Conservation (phyloP, 37 sponge, comb jelly and placozoan species). For the Spongilla lacustris region DNA sequence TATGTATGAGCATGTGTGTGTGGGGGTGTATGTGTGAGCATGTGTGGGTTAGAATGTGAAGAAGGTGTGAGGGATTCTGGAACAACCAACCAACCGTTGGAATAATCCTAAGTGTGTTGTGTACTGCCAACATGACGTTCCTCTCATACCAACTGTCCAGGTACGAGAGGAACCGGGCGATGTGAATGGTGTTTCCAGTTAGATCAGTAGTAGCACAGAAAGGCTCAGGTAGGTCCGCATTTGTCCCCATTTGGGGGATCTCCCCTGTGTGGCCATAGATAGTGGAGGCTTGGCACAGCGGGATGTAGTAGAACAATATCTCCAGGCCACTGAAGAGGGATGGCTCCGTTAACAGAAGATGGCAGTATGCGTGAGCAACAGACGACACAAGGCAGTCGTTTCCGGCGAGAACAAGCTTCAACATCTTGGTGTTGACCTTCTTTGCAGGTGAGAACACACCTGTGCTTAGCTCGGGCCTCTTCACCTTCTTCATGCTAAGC, state of each 20-base stretch:
- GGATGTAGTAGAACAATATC: conserved; percentile 75
- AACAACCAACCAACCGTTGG: conserved; percentile 83
- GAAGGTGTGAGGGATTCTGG: too few species aligned
- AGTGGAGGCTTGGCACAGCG: conserved; percentile 53
- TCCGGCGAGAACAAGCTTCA: conserved; percentile 73
- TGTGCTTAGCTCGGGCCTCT: neutral
- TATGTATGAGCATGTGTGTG: neutral
- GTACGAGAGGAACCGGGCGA: conserved; percentile 77
- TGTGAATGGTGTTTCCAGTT: conserved; percentile 63
- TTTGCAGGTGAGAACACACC: neutral
- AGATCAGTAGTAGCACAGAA: conserved; percentile 11
- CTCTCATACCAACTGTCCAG: conserved; percentile 94
- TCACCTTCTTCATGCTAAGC: neutral
- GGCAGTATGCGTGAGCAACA: conserved; percentile 62
- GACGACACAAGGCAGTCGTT: conserved; percentile 52
- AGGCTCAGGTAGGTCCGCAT: conserved; percentile 57
- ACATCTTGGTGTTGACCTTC: conserved; percentile 4
- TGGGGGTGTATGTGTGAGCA: too few species aligned
- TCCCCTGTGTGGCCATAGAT: neutral
- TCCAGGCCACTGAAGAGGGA: conserved; percentile 52
- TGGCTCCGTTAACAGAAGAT: conserved; percentile 57
- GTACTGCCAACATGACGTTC: conserved; percentile 78
- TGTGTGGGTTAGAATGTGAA: too few species aligned
- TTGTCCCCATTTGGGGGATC: neutral
- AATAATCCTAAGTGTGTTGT: conserved; percentile 64